These are phyloP conservation scores for Nothura maculosa DNA, from an alignment of 2,797 vertebrate species.

Conservation along the genomic window DNA sequence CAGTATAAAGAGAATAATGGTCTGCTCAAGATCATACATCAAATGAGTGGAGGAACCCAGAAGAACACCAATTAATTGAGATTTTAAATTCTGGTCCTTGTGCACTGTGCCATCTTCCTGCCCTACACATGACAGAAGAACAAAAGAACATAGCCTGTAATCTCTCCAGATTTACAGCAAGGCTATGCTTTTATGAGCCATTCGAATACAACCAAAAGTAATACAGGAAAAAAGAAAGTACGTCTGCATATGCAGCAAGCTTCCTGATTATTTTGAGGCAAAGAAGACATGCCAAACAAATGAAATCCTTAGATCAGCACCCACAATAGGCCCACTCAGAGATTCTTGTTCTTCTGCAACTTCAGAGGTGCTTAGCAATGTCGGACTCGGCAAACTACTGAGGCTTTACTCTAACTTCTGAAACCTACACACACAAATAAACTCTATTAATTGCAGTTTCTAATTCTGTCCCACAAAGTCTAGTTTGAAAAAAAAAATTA, in stretches of 20 bases:
- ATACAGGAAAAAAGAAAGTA: not conserved
- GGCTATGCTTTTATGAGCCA: slow-evolving; percentile 16
- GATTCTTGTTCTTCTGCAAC: slow-evolving; percentile 33
- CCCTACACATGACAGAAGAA: not conserved
- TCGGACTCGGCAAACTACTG: not conserved
- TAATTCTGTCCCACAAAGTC: slow-evolving; percentile 26
- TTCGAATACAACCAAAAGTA: slow-evolving; percentile 34
- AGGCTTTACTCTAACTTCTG: slow-evolving; percentile 42
- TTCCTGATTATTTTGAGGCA: slow-evolving; percentile 31
- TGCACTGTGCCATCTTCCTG: not conserved
- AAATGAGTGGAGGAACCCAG: not conserved
- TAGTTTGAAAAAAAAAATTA: slow-evolving; percentile 17
- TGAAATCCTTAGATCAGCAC: slow-evolving; percentile 1
- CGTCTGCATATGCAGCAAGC: not conserved
- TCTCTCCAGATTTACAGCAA: slow-evolving; percentile 4
- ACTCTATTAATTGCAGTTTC: not conserved
- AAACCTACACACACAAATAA: slow-evolving; percentile 29
- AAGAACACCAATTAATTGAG: not conserved
- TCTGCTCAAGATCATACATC: not conserved
- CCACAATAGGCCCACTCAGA: slow-evolving; percentile 26
- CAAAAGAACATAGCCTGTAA: not conserved
- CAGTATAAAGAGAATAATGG: not conserved
- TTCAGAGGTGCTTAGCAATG: slow-evolving; percentile 6
- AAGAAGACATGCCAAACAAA: slow-evolving; percentile 56
- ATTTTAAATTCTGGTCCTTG: not conserved